A percentile compares a stretch with the other conserved stretches of the same genome.
These are phyloP conservation scores for Scaptomyza montana DNA, from an alignment of 1,140 invertebrate genomes.

Conservation along the genomic window DNA sequence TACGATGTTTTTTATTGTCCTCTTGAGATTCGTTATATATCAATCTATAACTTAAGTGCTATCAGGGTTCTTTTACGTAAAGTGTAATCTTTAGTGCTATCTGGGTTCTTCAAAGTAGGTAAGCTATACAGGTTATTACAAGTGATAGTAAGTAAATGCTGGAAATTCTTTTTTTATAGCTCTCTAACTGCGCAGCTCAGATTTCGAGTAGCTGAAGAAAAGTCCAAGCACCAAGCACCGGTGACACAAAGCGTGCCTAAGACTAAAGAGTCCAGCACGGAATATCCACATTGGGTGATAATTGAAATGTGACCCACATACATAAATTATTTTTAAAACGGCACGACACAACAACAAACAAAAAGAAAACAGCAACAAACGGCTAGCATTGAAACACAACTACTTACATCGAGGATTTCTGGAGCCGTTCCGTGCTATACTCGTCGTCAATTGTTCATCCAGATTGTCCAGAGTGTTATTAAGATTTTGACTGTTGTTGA, in stretches of 20 bases:
- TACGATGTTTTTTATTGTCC: too few species aligned
- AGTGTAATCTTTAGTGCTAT: neutral
- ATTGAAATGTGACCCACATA: slow-evolving; percentile 79
- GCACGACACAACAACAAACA: slow-evolving; percentile 25
- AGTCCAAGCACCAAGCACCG: slow-evolving; percentile 1
- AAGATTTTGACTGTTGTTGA: neutral
- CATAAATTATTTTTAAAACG: slow-evolving; percentile 42
- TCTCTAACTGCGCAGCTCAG: neutral
- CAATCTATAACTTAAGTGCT: too few species aligned
- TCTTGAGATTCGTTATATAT: too few species aligned
- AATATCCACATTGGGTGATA: slow-evolving; percentile 68
- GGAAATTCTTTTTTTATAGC: neutral
- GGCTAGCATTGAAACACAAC: slow-evolving; percentile 43
- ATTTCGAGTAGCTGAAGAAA: neutral
- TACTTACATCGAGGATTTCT: slow-evolving; percentile 76
- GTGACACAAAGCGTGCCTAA: slow-evolving; percentile 48
- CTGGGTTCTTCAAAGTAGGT: neutral
- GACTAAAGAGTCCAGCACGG: slow-evolving; percentile 73
- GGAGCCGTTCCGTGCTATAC: slow-evolving; percentile 42
- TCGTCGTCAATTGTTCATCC: neutral
- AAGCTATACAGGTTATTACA: neutral
- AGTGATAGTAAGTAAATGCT: neutral
- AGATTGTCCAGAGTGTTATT: slow-evolving; percentile 30
- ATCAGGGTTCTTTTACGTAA: too few species aligned
- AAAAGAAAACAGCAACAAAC: slow-evolving; percentile 49